These are phyloP conservation scores for Drosophila cognata DNA, from an alignment of 2,888 invertebrate genomes.

Conservation along the genomic window DNA sequence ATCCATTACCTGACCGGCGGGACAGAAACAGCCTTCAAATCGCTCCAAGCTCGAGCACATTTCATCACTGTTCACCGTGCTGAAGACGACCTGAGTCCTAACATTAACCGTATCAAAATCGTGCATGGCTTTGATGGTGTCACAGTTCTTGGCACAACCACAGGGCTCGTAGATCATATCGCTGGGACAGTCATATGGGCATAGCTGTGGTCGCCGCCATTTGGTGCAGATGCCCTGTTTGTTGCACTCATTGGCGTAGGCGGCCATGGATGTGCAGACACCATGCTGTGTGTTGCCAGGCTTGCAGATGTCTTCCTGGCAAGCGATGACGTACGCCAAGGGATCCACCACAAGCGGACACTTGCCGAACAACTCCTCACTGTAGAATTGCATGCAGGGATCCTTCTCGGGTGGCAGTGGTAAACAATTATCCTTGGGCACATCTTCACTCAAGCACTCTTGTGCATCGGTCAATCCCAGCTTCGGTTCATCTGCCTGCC, in stretches of 20 bases:
- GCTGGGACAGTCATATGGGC: constrained; percentile 87
- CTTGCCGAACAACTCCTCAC: constrained; percentile 87
- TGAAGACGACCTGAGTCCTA: constrained; percentile 72
- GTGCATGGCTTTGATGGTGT: constrained; percentile 72
- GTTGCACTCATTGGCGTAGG: constrained; percentile 91
- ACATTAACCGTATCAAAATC: constrained; percentile 81
- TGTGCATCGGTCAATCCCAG: constrained; percentile 85
- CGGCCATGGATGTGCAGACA: constrained; percentile 88
- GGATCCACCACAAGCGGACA: constrained; percentile 92
- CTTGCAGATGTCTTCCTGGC: constrained; percentile 89
- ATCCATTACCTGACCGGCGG: constrained; percentile 89
- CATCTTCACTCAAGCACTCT: constrained; percentile 86
- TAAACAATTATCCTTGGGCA: constrained; percentile 85
- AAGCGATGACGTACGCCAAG: constrained; percentile 88
- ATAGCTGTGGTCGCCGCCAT: constrained; percentile 89
- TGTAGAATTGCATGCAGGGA: constrained; percentile 89
- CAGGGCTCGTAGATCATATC: constrained; percentile 83
- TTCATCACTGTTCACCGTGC: constrained; percentile 72
- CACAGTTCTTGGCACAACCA: constrained; percentile 84
- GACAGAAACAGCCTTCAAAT: constrained; percentile 94
- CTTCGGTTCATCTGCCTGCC: constrained; percentile 86
- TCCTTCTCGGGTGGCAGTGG: constrained; percentile 88
- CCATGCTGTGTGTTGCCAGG: constrained; percentile 86
- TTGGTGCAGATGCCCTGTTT: constrained; percentile 90
- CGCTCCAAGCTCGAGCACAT: constrained; percentile 85